Conservation (phyloP, 2,888 invertebrate genomes). For the Conus canariensis region DNA sequence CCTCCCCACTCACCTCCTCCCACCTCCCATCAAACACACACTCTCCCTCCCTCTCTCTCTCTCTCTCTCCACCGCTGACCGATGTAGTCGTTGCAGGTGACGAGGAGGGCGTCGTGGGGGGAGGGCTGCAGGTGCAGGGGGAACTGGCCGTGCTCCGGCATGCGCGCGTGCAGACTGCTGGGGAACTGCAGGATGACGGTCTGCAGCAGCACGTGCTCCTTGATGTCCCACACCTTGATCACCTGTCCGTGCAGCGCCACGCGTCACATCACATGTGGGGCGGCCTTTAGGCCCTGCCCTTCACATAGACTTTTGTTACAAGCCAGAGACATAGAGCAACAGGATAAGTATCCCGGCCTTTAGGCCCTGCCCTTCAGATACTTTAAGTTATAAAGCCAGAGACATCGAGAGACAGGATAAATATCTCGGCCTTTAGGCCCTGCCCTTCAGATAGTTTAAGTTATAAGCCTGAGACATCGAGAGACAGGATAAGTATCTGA, state of each 20-base stretch:
- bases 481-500: too few species aligned
- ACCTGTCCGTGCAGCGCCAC: constrained; percentile 61
- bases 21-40: neutral
- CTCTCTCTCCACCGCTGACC: constrained; percentile 43
- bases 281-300: neutral
- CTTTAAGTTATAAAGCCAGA: too few species aligned
- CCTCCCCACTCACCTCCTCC: too few species aligned
- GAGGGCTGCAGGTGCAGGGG: constrained; percentile 71
- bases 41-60: neutral
- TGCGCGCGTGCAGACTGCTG: constrained; percentile 73
- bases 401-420: too few species aligned
- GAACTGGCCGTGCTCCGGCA: constrained; percentile 78
- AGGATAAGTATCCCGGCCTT: neutral
- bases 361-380: neutral
- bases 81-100: constrained; percentile 78
- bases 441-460: too few species aligned
- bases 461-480: too few species aligned
- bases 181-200: constrained; percentile 76
- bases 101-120: constrained; percentile 69
- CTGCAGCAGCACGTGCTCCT: constrained; percentile 77
- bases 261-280: too few species aligned
- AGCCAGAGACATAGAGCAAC: neutral
- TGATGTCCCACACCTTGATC: constrained; percentile 78
- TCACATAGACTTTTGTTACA: neutral
- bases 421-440: too few species aligned